Conservation (phyloP, 2,888 invertebrate species). For the Epinotia demarniana region DNA sequence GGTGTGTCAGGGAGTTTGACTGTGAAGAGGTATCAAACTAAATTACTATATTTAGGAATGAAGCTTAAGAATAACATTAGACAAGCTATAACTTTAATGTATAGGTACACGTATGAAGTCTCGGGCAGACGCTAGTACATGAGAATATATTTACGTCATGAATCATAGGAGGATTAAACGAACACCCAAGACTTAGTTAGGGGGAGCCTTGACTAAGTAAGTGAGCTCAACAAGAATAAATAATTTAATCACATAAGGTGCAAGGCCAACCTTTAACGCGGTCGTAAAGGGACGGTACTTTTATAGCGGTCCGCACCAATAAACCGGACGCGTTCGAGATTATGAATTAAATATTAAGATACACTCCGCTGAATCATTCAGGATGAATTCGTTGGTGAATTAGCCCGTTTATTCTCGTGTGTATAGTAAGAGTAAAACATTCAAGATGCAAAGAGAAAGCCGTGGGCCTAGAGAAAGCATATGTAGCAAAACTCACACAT, state of each 20-base stretch:
- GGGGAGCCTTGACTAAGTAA: constrained; percentile 21
- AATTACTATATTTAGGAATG: too few species aligned
- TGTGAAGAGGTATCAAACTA: too few species aligned
- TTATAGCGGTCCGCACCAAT: constrained; percentile 65
- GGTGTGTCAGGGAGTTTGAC: too few species aligned
- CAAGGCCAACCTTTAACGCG: constrained; percentile 40
- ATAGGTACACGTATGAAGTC: too few species aligned
- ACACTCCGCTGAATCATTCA: constrained; percentile 54
- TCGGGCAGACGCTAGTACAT: too few species aligned
- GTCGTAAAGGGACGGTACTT: constrained; percentile 62
- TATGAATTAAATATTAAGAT: constrained; percentile 69
- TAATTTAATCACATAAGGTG: constrained; percentile 47
- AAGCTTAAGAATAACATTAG: too few species aligned
- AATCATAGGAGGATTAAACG: not conserved
- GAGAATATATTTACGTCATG: too few species aligned
- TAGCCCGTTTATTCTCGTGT: constrained; percentile 20
- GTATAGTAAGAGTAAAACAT: not conserved
- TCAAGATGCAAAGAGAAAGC: not conserved
- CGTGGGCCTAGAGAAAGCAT: not conserved
- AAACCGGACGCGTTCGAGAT: constrained; percentile 59
- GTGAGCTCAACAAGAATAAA: constrained; percentile 41
- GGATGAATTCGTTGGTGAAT: constrained; percentile 14
- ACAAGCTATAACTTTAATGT: too few species aligned
- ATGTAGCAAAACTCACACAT: too few species aligned
- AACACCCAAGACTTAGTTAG: constrained; percentile 1